phyloP scores from a whole-genome alignment of 2,797 vertebrate genomes.

The Acanthornis magna region DNA sequence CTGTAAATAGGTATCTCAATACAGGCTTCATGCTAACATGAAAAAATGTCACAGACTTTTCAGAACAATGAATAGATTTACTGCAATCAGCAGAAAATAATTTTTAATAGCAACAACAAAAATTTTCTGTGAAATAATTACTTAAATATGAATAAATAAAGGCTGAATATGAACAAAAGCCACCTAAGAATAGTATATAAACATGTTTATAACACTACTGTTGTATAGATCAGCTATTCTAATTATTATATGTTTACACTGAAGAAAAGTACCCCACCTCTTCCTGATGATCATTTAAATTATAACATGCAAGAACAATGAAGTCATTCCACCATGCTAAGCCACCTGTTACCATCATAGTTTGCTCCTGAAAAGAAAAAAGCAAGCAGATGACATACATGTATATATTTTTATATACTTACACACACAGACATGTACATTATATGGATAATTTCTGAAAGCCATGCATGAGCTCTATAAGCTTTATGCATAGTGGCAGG shows the following conservation, averaged over 20 bases:
- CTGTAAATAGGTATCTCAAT: neutral
- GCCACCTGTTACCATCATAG: slow-evolving; percentile 95
- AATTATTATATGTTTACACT: neutral
- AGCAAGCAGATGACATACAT: neutral
- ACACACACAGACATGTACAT: accelerated
- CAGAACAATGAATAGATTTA: neutral
- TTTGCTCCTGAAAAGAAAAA: slow-evolving; percentile 88
- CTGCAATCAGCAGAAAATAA: neutral
- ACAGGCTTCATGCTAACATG: neutral
- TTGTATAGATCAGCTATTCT: neutral
- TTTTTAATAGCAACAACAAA: neutral
- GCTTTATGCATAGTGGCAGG: neutral
- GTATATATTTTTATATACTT: neutral
- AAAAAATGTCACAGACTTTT: neutral
- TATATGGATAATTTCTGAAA: neutral
- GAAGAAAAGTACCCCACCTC: slow-evolving; percentile 79
- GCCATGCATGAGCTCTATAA: neutral
- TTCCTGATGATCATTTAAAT: slow-evolving; percentile 92
- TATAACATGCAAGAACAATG: slow-evolving; percentile 95
- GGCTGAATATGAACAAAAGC: neutral
- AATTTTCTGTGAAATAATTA: neutral
- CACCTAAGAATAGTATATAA: neutral
- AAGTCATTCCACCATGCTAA: slow-evolving; percentile 98
- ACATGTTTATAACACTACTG: neutral
- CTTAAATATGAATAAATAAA: neutral